A percentile compares a stretch with the other conserved stretches of the same genome.
Conservation (phyloP, 2,888 invertebrate genomes). For the Teleiodes luculella region DNA sequence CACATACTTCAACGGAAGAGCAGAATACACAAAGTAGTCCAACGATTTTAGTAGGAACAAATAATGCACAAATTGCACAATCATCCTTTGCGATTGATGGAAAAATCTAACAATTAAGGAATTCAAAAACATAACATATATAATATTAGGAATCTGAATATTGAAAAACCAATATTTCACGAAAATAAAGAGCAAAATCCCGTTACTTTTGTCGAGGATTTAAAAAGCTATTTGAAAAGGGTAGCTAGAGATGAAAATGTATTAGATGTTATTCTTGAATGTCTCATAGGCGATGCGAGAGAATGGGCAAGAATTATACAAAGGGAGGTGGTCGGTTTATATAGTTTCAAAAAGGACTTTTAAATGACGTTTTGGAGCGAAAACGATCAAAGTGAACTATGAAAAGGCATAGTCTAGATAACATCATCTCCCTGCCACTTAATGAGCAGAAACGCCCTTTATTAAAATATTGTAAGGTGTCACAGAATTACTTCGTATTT, state of each 20-base stretch:
- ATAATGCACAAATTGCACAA: no score
- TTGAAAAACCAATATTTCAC: background rate
- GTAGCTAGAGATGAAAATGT: background rate
- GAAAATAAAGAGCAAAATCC: background rate
- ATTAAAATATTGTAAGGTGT: no score
- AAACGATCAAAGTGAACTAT: background rate
- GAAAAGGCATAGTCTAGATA: background rate
- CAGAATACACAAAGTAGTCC: no score
- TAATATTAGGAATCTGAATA: background rate
- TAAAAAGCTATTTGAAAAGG: background rate
- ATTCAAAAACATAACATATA: background rate
- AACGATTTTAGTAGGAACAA: no score
- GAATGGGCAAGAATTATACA: background rate
- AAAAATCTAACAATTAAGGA: no score
- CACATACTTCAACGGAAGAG: no score
- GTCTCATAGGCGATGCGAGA: background rate
- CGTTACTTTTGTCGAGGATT: background rate
- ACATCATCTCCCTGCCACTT: no score
- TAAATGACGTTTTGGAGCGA: background rate
- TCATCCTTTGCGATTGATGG: no score
- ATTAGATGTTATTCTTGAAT: background rate
- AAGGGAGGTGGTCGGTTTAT: background rate
- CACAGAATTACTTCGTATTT: no score
- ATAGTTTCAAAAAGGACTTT: background rate
- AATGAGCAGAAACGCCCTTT: no score